These are phyloP conservation scores for Apocheima hispidaria DNA, from an alignment of 2,888 invertebrate genomes.

Conservation along the genomic window DNA sequence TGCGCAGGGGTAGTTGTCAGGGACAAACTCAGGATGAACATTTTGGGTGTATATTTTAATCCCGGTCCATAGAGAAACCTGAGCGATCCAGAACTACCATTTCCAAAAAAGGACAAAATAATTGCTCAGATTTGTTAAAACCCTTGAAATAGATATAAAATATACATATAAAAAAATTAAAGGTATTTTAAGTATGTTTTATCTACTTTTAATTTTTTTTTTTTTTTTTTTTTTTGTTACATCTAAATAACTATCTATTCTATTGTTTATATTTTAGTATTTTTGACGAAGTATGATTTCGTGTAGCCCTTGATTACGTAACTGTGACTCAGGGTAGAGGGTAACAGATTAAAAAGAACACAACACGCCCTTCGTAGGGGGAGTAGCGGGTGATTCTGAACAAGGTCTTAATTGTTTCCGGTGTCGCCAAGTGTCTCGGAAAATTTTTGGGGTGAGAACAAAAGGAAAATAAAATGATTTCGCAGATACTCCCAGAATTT, in stretches of 20 bases:
- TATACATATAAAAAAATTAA: too few species aligned
- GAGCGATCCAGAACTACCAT: too few species aligned
- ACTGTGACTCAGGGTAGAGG: conserved; percentile 33
- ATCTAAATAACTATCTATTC: too few species aligned
- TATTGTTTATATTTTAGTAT: too few species aligned
- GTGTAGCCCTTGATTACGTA: neutral
- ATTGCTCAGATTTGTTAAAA: too few species aligned
- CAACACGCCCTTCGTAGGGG: conserved; percentile 53
- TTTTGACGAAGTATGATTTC: too few species aligned
- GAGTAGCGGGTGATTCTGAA: conserved; percentile 38
- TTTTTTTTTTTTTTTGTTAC: too few species aligned
- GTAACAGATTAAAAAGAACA: conserved; percentile 68
- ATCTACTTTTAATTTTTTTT: too few species aligned
- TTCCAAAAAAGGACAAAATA: too few species aligned
- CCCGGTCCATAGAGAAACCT: too few species aligned
- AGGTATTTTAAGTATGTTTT: too few species aligned
- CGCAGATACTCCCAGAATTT: conserved; percentile 3
- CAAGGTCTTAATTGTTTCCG: conserved; percentile 34
- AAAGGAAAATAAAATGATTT: conserved; percentile 27
- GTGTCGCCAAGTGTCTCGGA: conserved; percentile 31
- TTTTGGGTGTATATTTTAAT: neutral
- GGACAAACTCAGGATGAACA: neutral
- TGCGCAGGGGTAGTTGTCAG: conserved; percentile 51
- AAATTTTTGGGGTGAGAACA: conserved; percentile 24
- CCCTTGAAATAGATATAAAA: too few species aligned